Evolutionary conservation across 2,113 vertebrate species (phyloP), one percentile per base, ranked within the genome.

Genomic region (Saguinus midas): DNA sequence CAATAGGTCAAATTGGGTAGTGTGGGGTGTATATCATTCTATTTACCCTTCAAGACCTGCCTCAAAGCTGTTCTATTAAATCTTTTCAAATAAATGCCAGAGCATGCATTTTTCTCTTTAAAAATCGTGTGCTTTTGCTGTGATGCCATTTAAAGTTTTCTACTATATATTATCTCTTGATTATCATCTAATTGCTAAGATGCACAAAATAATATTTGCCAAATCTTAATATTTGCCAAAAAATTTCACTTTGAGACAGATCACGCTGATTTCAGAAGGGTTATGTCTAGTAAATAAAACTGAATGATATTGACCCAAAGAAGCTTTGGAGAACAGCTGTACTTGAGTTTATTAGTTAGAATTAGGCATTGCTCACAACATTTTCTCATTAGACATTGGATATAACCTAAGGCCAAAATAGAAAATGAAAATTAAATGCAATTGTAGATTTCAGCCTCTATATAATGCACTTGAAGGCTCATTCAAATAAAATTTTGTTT

Each of bases 371-470:
- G 45, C 23, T 66, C 55, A 40, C 72, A 91, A 92, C 58, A 91
- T 82, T 87, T 84, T 25, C 76, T 90, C 45, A 87, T 70, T 92
- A 90, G 82, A 13, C 20, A 75, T n/a, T 81, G 32, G 11, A 45
- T 50, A 50, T 87, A 79, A 45, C 32, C 55, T 93, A 35, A 96
- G 94, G 45, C 37, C 45, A 84, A 96, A 94, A 48, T 35, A 85
- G 17, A 83, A 86, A 83, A 66, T 85, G 37, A 52, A 83, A 91
- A 87, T 89, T 29, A 73, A 89, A 79, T 83, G 45, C n/a, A 83
- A 93, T 55, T 97, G 21, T 55, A 32, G 20, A 92, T 73, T 89
- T 87, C 20, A 58, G 8, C 50, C 1, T 66, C 35, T 79, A 64
- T 68, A 32, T 48, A 45, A 93, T 93, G 4, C 25, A 35, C 17